Base-by-base conservation (phyloP, 2,888 invertebrate genomes). In the Tiliacea aurago region DNA sequence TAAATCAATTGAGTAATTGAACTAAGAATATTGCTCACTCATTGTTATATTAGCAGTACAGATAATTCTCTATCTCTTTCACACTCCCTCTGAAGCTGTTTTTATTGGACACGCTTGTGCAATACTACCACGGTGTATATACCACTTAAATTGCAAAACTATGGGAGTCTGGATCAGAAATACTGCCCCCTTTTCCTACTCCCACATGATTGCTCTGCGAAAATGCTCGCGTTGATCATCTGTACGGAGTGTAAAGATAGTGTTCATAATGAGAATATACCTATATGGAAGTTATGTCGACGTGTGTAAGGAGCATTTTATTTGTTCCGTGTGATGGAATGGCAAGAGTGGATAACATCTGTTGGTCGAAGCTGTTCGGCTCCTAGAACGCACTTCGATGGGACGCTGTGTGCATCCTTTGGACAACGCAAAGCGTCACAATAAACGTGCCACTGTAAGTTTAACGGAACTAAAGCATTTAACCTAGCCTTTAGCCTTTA, bases 391-490 rank as follows among this genome's bases (percentile, higher is more conserved):
- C 20, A 28, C 63, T 75, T 37, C 68, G 76, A 61, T 23, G 68
- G 20, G 11, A 20, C 43, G 56, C n/a, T 10, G 51, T 59, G 55
- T 37, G 33, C 58, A 45, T 20, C 65, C 23, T 33, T 51, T 74
- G 76, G 61, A 76, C 55, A 41, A 28, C 47, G 45, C 56, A 62
- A 67, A 67, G 47, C n/a, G 62, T 51, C 70, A 51, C 53, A 23
- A 47, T 59, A 65, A 53, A 67, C 66, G 41, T 76, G 47, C 41
- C 65, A 58, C 61, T 68, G 75, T 76, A 76, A 76, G 75, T 76
- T 61, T 55, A 33, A 43, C 41, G 75, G 18, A 43, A 28, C 41
- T 55, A 69, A 43, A 64, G 70, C 51, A 18, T 66, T 18, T 70
- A 43, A 43, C 9, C 41, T 67, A 56, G 20, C 15, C 23, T 65